Evolutionary conservation across 2,113 vertebrate species (phyloP), one percentile per base, ranked within the genome.

Genomic region (Atractosteus spatula): DNA sequence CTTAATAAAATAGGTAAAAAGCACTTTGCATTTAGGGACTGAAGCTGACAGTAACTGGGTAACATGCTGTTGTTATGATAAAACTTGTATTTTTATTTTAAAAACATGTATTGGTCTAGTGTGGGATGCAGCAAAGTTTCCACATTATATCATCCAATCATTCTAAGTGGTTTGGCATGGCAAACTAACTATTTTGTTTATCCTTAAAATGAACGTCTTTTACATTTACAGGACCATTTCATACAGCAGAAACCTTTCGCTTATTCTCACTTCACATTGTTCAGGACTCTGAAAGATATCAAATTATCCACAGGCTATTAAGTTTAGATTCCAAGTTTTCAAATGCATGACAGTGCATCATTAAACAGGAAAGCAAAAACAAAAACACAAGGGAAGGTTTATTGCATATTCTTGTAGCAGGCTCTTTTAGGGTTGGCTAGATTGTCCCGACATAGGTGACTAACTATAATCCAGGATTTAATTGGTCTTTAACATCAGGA

Each of bases 131-230:
- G 65, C 62, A 78, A 76, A 79, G 68, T 87, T 83, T 82, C 82
- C 79, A 78, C 74, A 79, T 80, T 71, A 80, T 78, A 76, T 81
- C 77, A 79, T 86, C 79, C 71, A 74, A 75, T 74, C 71, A 11
- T 63, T 16, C 11, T 59, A 59, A 59, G 57, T 74, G 80, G 80
- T 82, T 85, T 87, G 86, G 83, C 86, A 85, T 8, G 62, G 71
- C 72, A 83, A 89, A 83, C 82, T 79, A 72, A 74, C 75, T 78
- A 88, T 86, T 90, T 83, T 77, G 76, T 80, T 85, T 78, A 85
- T 83, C 82, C 81, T 72, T 77, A 84, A 87, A 86, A 85, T 81
- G 81, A 85, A 80, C 17, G 71, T 79, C 74, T 85, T 81, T 79
- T 84, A 84, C 76, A 81, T 82, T 83, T 78, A 78, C 75, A 74